Percentiles rank a stretch among this genome's conserved stretches.
These are phyloP conservation scores for Caenorhabditis afra DNA, from an alignment of 2,888 invertebrate genomes.

Conservation along the genomic window DNA sequence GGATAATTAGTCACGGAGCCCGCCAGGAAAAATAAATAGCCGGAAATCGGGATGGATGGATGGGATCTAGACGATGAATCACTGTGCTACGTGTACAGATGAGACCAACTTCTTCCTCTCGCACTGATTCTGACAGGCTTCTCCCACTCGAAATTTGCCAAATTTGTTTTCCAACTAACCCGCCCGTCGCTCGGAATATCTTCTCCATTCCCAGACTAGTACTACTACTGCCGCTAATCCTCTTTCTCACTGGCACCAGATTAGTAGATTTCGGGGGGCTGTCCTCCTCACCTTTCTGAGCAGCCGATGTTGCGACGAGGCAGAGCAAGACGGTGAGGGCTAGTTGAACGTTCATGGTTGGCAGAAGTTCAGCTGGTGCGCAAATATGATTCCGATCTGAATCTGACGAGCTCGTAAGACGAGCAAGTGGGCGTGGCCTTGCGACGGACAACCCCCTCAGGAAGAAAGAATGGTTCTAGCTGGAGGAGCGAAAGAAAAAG, in stretches of 20 bases:
- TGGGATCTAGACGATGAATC: not conserved
- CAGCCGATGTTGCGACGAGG: slow-evolving; percentile 44
- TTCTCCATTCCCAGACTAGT: no score
- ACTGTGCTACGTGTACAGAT: not conserved
- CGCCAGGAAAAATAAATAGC: no score
- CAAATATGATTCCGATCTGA: slow-evolving; percentile 51
- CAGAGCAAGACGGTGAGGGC: slow-evolving; percentile 51
- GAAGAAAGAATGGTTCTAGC: slow-evolving; percentile 47
- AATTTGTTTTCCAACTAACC: not conserved
- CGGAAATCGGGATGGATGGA: not conserved
- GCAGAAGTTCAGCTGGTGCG: slow-evolving; percentile 48
- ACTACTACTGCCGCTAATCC: not conserved
- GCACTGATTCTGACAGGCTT: slow-evolving; percentile 41
- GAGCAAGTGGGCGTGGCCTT: slow-evolving; percentile 37
- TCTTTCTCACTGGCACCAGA: no score
- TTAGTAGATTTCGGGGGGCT: no score
- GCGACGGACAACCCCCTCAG: slow-evolving; percentile 42
- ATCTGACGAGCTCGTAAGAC: slow-evolving; percentile 43
- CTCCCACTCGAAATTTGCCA: slow-evolving; percentile 3
- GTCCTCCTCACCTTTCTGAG: slow-evolving; percentile 47
- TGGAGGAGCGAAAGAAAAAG: not conserved
- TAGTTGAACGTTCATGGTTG: slow-evolving; percentile 53
- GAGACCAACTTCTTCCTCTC: not conserved
- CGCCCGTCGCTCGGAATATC: not conserved
- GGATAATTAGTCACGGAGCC: slow-evolving; percentile 23